These are phyloP conservation scores for Hirtodrosophila duncani DNA, from an alignment of 2,888 invertebrate genomes.

Conservation along the genomic window DNA sequence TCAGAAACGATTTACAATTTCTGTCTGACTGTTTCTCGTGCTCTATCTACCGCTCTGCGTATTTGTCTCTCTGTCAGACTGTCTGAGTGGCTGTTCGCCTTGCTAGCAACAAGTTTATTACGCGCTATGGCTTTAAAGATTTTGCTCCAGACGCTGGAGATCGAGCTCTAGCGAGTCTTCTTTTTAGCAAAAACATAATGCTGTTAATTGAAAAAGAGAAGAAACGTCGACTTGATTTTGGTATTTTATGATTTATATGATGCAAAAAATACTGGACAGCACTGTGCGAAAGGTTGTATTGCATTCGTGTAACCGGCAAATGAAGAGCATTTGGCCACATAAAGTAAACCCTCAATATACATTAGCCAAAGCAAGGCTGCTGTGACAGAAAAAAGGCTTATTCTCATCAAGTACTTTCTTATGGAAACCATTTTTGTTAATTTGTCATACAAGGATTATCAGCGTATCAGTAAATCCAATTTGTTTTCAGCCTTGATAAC, in stretches of 20 bases:
- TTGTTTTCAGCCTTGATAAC: too few relatives aligned
- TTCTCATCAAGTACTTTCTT: too few relatives aligned
- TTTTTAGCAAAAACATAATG: constrained; percentile 67
- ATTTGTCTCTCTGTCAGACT: not conserved
- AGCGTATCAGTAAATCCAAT: too few relatives aligned
- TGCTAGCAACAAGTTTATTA: constrained; percentile 69
- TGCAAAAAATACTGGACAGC: constrained; percentile 21
- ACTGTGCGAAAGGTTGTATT: constrained; percentile 24
- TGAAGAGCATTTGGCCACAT: too few relatives aligned
- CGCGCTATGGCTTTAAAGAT: constrained; percentile 30
- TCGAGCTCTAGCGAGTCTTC: constrained; percentile 36
- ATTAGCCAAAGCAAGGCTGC: too few relatives aligned
- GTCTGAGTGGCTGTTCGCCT: constrained; percentile 18
- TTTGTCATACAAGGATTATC: too few relatives aligned
- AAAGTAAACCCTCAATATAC: too few relatives aligned
- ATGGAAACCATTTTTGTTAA: too few relatives aligned
- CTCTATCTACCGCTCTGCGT: constrained; percentile 14
- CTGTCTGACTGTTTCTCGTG: constrained; percentile 40
- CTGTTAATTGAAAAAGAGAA: constrained; percentile 64
- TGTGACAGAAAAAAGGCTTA: too few relatives aligned
- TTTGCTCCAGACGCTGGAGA: constrained; percentile 7
- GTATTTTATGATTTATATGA: constrained; percentile 57
- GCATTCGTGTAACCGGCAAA: too few relatives aligned
- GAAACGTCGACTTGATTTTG: constrained; percentile 57
- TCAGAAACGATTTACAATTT: constrained; percentile 74